Evolutionary conservation across 2,888 invertebrate genomes (phyloP).

Genomic region (Scaptodrosophila latifasciaeformis): DNA sequence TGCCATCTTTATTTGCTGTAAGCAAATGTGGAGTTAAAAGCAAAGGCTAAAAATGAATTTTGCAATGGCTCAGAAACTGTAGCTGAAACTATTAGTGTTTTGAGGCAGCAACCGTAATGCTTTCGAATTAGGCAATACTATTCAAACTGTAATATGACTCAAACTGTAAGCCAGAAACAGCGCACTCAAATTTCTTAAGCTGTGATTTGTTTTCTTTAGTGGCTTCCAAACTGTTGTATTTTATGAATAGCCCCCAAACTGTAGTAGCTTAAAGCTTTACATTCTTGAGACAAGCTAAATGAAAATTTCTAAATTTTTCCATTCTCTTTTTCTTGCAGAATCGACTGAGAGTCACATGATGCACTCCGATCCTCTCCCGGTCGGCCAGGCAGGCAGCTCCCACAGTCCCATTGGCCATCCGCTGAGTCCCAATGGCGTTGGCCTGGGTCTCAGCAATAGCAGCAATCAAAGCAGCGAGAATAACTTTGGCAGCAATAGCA

Average conservation of each 20-base stretch:
- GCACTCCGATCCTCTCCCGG: slow-evolving; percentile 54
- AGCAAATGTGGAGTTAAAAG: slow-evolving; percentile 9
- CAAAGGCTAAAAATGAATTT: not conserved
- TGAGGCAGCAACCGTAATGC: too few species aligned
- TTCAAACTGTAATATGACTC: not conserved
- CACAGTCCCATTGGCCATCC: slow-evolving; percentile 67
- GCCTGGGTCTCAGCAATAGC: slow-evolving; percentile 63
- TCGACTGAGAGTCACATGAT: slow-evolving; percentile 65
- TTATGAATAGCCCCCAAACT: too few species aligned
- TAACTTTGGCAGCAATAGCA: slow-evolving; percentile 43
- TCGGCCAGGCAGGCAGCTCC: slow-evolving; percentile 54
- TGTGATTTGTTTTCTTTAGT: not conserved
- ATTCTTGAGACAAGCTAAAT: not conserved
- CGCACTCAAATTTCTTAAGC: too few species aligned
- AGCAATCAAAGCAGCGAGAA: slow-evolving; percentile 49
- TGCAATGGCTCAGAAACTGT: slow-evolving; percentile 25
- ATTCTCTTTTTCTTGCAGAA: slow-evolving; percentile 38
- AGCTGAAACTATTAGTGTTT: too few species aligned
- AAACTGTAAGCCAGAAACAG: not conserved
- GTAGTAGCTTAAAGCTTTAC: slow-evolving; percentile 11
- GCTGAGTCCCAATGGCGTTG: slow-evolving; percentile 60
- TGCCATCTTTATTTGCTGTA: slow-evolving; percentile 8
- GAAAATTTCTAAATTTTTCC: not conserved
- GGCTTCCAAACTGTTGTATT: not conserved
- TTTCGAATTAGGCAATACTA: slow-evolving; percentile 13